Base-by-base conservation (phyloP, 53 echinoderm and acorn worm genomes). In the Pentamera pediparva region DNA sequence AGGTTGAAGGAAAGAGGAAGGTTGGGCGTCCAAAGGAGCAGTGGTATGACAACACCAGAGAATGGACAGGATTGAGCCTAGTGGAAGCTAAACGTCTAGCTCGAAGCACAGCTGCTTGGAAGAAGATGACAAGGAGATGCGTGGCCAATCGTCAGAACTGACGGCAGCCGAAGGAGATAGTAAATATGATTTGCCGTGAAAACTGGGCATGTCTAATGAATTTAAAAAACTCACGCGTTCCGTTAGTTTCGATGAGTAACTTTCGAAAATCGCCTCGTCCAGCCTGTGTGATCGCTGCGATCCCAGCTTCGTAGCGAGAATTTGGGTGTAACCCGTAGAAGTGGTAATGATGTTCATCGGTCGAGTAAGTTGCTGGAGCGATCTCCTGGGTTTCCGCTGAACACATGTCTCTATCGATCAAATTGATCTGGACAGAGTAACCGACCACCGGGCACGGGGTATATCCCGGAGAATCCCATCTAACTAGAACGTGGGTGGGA, bases 401-500 rank as follows among this genome's bases (percentile, higher is more conserved):
- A 27, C 65, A 65, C 65, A 65, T 65, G 65, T 65, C 65, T 65
- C 39, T 18, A 8, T 65, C 25, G 1, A 27, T 40, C 35, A 65
- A 28, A 20, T 38, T 39, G 17, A 65, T 40, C 22, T 65, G 65
- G 6, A 65, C 39, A 19, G 65, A 65, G 39, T 65, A 65, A 20
- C 39, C 25, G 0, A 28, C 22, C 1, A 65, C 22, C 7, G 39
- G 65, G 24, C 65, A 65, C 22, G 65, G 65, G 20, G 37, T 38
- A 15, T 65, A 65, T 17, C 65, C 65, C 10, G 65, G 65, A 9
- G 65, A 24, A 40, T 65, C 39, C 65, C 65, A 65, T 65, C 65
- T 65, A 15, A 65, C 65, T 21, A 20, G 25, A 4, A 65, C 65
- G 22, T 65, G n/a, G 37, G 65, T 37, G 19, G 65, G 2, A 3